Conservation (phyloP, 2,113 vertebrate genomes). For the Puntigrus tetrazona region DNA sequence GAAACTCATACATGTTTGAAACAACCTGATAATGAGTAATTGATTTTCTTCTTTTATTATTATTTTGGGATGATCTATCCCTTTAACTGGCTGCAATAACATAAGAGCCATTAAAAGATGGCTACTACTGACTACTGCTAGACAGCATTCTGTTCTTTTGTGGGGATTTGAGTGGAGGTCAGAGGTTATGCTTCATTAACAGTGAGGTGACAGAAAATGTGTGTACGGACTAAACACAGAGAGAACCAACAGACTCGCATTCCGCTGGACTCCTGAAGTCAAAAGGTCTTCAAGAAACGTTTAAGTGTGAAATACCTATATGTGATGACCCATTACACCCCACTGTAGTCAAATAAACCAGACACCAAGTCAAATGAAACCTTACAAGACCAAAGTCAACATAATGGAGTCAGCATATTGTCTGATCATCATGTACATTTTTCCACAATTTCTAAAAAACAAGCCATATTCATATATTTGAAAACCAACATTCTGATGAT, state of each 20-base stretch:
- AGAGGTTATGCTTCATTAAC: constrained; percentile 65
- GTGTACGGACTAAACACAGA: background rate
- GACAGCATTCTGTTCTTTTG: constrained; percentile 50
- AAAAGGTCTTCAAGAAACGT: background rate
- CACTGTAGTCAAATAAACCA: constrained; percentile 7
- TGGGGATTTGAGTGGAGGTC: constrained; percentile 55
- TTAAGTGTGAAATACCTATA: constrained; percentile 19
- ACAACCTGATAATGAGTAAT: background rate
- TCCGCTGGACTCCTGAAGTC: constrained; percentile 30
- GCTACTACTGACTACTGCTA: background rate
- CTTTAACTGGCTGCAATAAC: background rate
- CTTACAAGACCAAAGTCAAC: background rate
- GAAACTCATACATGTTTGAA: background rate
- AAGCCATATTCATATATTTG: background rate
- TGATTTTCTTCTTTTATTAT: too few relatives aligned
- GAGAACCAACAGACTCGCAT: constrained; percentile 36
- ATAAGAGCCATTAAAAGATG: background rate
- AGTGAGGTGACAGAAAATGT: constrained; percentile 58
- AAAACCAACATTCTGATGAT: background rate
- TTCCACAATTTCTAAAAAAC: background rate
- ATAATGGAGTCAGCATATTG: background rate
- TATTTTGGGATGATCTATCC: too few relatives aligned
- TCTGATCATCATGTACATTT: background rate
- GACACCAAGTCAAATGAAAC: background rate
- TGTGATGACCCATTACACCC: background rate